Conservation (phyloP, 2,113 vertebrate genomes). For the Epinephelus moara region DNA sequence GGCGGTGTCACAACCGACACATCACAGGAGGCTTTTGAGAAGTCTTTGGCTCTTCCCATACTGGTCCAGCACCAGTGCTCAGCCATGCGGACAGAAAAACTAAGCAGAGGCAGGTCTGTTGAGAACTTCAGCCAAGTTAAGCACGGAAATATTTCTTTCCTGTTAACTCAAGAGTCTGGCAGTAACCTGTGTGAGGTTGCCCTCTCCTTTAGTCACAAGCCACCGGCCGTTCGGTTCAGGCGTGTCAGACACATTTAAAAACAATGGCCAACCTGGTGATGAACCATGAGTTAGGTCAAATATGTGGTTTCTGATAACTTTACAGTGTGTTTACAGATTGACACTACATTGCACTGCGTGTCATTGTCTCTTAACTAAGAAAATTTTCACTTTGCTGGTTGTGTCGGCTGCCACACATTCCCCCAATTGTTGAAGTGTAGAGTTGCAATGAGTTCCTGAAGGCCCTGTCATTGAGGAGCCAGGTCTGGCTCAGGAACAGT, state of each 20-base stretch:
- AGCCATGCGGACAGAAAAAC: constrained; percentile 69
- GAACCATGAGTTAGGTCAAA: constrained; percentile 28
- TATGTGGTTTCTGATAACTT: constrained; percentile 18
- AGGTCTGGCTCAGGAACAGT: constrained; percentile 57
- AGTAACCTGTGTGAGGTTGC: constrained; percentile 74
- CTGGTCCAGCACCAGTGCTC: constrained; percentile 68
- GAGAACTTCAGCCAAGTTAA: constrained; percentile 76
- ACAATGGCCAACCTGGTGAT: constrained; percentile 27
- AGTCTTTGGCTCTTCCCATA: constrained; percentile 67
- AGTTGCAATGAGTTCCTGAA: constrained; percentile 48
- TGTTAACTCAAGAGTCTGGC: constrained; percentile 82
- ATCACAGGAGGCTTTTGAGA: constrained; percentile 75
- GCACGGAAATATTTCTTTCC: constrained; percentile 84
- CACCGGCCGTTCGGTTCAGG: constrained; percentile 49
- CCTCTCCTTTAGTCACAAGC: constrained; percentile 56
- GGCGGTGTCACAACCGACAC: constrained; percentile 65
- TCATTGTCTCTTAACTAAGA: constrained; percentile 7
- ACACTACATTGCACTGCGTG: neutral
- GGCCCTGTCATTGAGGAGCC: constrained; percentile 37
- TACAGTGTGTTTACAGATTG: constrained; percentile 4
- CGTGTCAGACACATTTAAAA: constrained; percentile 26
- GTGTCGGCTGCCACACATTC: constrained; percentile 32
- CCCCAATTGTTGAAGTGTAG: constrained; percentile 40
- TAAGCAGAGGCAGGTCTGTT: constrained; percentile 76
- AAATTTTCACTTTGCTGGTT: constrained; percentile 23